These are phyloP conservation scores for Onychomys arenicola DNA, from an alignment of 2,797 vertebrate genomes.

Conservation along the genomic window DNA sequence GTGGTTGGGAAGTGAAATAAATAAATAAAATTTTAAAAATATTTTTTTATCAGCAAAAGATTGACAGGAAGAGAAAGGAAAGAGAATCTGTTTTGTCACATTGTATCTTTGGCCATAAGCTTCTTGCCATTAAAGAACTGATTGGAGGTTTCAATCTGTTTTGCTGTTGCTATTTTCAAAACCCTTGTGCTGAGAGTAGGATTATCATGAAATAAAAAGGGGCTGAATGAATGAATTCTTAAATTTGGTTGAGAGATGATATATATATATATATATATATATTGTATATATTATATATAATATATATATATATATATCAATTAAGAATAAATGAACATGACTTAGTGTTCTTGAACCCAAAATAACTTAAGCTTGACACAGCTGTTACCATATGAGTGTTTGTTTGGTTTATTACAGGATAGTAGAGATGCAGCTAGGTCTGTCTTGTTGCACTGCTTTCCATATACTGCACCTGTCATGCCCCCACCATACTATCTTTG, in stretches of 20 bases:
- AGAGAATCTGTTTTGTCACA: not conserved
- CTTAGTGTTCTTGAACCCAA: not conserved
- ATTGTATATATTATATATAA: no score
- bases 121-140: fast-evolving
- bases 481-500: not conserved
- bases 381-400: not conserved
- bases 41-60: not conserved
- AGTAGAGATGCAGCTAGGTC: not conserved
- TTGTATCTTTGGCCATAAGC: not conserved
- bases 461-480: not conserved
- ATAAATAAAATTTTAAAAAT: not conserved
- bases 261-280: not conserved
- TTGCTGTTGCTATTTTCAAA: not conserved
- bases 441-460: not conserved
- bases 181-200: not conserved
- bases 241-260: not conserved
- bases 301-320: not conserved
- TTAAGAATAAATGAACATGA: not conserved
- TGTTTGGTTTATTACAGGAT: not conserved
- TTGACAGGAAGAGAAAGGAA: not conserved
- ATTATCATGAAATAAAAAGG: not conserved
- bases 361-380: not conserved
- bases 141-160: not conserved
- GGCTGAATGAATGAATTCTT: not conserved
- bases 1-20: not conserved